These are phyloP conservation scores for Gymnopithys bicolor DNA, from an alignment of 2,797 vertebrate species.

Conservation along the genomic window DNA sequence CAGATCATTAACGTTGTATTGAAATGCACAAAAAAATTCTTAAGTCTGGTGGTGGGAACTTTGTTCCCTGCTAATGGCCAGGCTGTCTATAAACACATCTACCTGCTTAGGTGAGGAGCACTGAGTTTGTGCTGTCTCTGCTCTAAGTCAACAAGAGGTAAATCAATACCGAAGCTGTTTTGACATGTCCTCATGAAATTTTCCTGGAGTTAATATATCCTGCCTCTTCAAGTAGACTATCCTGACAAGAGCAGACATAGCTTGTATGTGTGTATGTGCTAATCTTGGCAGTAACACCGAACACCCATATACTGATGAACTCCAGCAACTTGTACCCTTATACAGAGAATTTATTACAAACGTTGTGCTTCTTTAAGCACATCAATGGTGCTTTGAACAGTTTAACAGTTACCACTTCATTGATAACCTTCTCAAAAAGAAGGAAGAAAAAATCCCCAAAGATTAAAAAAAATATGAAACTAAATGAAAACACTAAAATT, in stretches of 20 bases:
- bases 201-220: slow-evolving; percentile 47
- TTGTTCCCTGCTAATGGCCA: background rate
- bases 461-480: slow-evolving; percentile 36
- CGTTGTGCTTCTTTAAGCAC: background rate
- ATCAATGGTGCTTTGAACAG: background rate
- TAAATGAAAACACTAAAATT: slow-evolving; percentile 27
- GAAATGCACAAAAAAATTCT: background rate
- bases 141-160: slow-evolving; percentile 37
- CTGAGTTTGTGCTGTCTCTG: slow-evolving; percentile 7
- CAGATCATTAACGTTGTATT: background rate
- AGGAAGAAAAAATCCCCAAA: slow-evolving; percentile 28
- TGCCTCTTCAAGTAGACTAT: slow-evolving; percentile 42
- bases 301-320: slow-evolving; percentile 30
- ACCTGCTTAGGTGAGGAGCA: slow-evolving; percentile 12
- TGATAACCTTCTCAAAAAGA: slow-evolving; percentile 49
- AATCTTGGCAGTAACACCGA: slow-evolving; percentile 30
- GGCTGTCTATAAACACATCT: background rate
- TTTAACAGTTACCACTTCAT: background rate
- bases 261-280: background rate
- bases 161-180: slow-evolving; percentile 45
- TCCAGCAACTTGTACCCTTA: slow-evolving; percentile 36
- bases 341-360: background rate
- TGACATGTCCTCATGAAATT: slow-evolving; percentile 39
- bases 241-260: slow-evolving; percentile 39
- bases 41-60: background rate